Evolutionary conservation across 2,113 vertebrate species (phyloP).

Genomic region (Psittacula cyanocephala): DNA sequence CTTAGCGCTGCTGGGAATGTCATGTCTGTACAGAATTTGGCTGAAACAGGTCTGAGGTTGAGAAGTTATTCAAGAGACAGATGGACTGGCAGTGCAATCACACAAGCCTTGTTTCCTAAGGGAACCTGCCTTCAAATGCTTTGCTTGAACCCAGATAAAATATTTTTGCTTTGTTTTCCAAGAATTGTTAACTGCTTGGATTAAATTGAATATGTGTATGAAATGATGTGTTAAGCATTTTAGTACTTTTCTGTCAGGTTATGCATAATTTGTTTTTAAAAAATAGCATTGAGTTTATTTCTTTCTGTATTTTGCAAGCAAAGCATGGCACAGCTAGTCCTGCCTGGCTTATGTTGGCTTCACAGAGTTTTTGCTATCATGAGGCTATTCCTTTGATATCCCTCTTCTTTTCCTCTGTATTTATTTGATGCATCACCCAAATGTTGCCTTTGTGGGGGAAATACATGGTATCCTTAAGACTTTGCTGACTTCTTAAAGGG

Average conservation of each 20-base stretch:
- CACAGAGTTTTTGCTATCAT: neutral
- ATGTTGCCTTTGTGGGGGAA: neutral
- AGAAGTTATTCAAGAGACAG: neutral
- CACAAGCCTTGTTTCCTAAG: constrained; percentile 10
- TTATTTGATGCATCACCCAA: neutral
- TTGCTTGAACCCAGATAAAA: constrained; percentile 31
- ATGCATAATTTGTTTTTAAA: neutral
- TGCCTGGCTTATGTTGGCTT: neutral
- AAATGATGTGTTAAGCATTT: neutral
- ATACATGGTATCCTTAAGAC: neutral
- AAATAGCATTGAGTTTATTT: neutral
- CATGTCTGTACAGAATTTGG: neutral
- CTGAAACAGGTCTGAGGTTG: neutral
- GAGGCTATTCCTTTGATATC: neutral
- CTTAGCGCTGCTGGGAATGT: neutral
- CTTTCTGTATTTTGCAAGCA: constrained; percentile 17
- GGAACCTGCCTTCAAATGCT: constrained; percentile 21
- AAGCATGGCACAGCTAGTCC: neutral
- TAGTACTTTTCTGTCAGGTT: neutral
- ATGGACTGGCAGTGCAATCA: constrained; percentile 16
- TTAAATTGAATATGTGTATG: neutral
- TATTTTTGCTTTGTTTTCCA: constrained; percentile 20
- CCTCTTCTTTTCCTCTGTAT: neutral
- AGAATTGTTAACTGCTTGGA: neutral
- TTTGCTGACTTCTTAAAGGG: neutral